Evolutionary conservation across 37 sponge, comb jelly and placozoan species (phyloP).

Genomic region (Theonella swinhoei): DNA sequence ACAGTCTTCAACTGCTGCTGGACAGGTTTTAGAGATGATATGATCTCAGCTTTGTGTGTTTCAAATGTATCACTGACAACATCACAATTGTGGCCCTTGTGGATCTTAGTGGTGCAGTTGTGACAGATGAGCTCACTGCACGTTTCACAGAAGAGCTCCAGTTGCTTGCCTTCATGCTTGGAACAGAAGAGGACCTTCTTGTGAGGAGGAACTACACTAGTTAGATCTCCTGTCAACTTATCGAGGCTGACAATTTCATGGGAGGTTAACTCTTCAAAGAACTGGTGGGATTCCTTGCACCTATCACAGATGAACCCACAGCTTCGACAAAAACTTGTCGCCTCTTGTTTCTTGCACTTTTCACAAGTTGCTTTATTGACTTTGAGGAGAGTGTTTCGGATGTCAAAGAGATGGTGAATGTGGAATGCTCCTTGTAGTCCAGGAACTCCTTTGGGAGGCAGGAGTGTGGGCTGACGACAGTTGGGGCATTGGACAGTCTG

Average conservation of each 20-base stretch:
- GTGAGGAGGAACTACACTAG: no score
- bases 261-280: background rate
- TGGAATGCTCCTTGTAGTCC: background rate
- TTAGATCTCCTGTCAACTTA: background rate
- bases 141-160: slow-evolving; percentile 49
- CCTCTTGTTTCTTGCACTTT: background rate
- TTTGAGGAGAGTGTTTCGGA: background rate
- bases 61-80: slow-evolving; percentile 12
- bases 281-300: no score
- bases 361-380: background rate
- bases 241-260: background rate
- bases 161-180: slow-evolving; percentile 19
- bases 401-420: background rate
- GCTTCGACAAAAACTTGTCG: no score
- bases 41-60: slow-evolving; percentile 23
- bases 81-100: slow-evolving; percentile 22
- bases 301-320: no score
- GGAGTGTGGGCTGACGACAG: no score
- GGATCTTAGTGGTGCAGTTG: slow-evolving; percentile 17
- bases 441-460: no score
- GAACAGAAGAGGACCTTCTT: slow-evolving; percentile 12
- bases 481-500: background rate
- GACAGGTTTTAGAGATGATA: slow-evolving; percentile 2
- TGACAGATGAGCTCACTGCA: slow-evolving; percentile 44
- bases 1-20: slow-evolving; percentile 4